phyloP scores from a whole-genome alignment of 2,888 invertebrate genomes.

The Hypena proboscidalis region DNA sequence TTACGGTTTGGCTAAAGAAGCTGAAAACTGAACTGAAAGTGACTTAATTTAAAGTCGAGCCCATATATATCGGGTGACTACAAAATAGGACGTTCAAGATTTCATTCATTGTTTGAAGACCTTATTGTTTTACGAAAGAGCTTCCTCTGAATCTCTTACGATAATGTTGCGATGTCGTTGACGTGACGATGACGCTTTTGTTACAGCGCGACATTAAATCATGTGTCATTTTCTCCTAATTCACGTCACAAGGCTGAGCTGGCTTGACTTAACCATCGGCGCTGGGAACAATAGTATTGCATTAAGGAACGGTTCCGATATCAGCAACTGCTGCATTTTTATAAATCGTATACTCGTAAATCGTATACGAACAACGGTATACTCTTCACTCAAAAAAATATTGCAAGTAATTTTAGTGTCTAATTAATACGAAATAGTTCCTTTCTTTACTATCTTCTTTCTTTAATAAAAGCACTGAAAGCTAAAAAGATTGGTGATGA shows the following conservation, averaged over 20 bases:
- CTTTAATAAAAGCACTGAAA: too few relatives aligned
- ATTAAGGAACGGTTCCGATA: too few relatives aligned
- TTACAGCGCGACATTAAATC: conserved; percentile 38
- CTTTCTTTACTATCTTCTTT: too few relatives aligned
- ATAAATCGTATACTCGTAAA: too few relatives aligned
- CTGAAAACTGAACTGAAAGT: too few relatives aligned
- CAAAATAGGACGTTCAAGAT: conserved; percentile 38
- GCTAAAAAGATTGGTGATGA: too few relatives aligned
- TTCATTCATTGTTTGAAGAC: conserved; percentile 49
- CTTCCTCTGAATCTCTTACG: conserved; percentile 43
- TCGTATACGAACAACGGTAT: too few relatives aligned
- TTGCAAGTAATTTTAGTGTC: conserved; percentile 22
- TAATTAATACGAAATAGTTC: too few relatives aligned
- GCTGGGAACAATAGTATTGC: conserved; percentile 41
- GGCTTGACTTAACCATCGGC: conserved; percentile 22
- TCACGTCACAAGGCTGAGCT: conserved; percentile 14
- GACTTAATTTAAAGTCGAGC: too few relatives aligned
- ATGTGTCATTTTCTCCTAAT: conserved; percentile 34
- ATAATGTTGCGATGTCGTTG: conserved; percentile 42
- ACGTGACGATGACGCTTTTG: conserved; percentile 36
- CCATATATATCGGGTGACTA: conserved; percentile 11
- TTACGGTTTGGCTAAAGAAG: too few relatives aligned
- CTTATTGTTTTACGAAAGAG: conserved; percentile 50
- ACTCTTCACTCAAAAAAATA: too few relatives aligned
- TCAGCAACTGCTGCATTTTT: too few relatives aligned